phyloP scores from a whole-genome alignment of 2,797 vertebrate genomes.

The Acanthopagrus latus region DNA sequence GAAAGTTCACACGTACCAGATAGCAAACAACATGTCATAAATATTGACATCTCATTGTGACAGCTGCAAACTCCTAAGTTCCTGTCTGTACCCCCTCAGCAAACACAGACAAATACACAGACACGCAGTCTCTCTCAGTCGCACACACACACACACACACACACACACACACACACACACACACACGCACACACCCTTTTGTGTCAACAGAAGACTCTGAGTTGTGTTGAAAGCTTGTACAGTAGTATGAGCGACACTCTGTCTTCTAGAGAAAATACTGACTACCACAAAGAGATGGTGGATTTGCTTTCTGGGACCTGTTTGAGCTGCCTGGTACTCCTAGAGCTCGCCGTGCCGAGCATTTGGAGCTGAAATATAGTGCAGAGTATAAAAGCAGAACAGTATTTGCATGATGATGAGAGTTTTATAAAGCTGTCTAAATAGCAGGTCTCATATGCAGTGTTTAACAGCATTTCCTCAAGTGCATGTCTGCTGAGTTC shows the following conservation, averaged over 20 bases:
- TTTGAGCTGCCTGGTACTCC: constrained; percentile 53
- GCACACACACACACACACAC: constrained; percentile 9
- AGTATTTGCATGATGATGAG: constrained; percentile 54
- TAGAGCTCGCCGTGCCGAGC: constrained; percentile 45
- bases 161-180: constrained; percentile 12
- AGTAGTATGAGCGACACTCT: constrained; percentile 69
- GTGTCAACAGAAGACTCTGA: constrained; percentile 80
- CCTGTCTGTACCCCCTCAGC: constrained; percentile 70
- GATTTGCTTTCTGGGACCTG: constrained; percentile 66
- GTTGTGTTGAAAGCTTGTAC: constrained; percentile 75
- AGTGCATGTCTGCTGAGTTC: not conserved
- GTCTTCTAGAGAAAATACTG: constrained; percentile 68
- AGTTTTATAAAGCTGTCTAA: constrained; percentile 28
- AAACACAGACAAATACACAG: constrained; percentile 57
- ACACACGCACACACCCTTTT: constrained; percentile 72
- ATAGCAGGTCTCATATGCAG: not conserved
- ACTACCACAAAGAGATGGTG: constrained; percentile 64
- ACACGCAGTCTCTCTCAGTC: not conserved
- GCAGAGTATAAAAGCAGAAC: constrained; percentile 42
- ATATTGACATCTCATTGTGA: constrained; percentile 80
- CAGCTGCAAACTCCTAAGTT: constrained; percentile 78
- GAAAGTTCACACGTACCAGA: constrained; percentile 65
- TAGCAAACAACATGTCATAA: constrained; percentile 76
- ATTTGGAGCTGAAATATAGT: constrained; percentile 46
- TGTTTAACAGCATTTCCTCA: not conserved